Conservation (phyloP, 2,113 vertebrate species). For the Hirundichthys speculiger region DNA sequence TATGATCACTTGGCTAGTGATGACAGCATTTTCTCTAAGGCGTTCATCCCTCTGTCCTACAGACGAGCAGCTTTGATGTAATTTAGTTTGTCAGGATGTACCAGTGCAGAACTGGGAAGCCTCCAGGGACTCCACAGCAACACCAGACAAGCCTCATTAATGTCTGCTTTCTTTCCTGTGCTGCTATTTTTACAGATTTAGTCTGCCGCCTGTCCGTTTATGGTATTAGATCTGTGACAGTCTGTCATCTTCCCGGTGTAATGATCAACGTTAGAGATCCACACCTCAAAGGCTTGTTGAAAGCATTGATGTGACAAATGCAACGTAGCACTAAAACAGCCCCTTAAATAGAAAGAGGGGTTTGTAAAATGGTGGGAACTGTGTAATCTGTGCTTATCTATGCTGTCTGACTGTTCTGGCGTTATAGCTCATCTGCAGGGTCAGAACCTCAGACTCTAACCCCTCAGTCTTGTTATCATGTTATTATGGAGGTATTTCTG, state of each 20-base stretch:
- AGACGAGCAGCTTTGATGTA: constrained; percentile 53
- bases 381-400: too few species aligned
- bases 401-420: too few species aligned
- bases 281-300: constrained; percentile 40
- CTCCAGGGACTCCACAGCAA: constrained; percentile 61
- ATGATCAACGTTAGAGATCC: constrained; percentile 49
- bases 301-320: constrained; percentile 38
- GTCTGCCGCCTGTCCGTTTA: constrained; percentile 53
- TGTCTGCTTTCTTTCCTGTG: constrained; percentile 59
- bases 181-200: constrained; percentile 67
- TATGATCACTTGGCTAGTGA: neutral
- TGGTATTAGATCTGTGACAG: constrained; percentile 55
- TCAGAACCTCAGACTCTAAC: too few species aligned
- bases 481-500: too few species aligned
- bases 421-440: too few species aligned
- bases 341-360: too few species aligned
- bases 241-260: constrained; percentile 45
- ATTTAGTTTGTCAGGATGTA: constrained; percentile 41
- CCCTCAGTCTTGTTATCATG: too few species aligned
- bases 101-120: constrained; percentile 24
- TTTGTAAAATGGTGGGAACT: too few species aligned
- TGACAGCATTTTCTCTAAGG: constrained; percentile 1
- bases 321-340: neutral
- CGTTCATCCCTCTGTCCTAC: constrained; percentile 5
- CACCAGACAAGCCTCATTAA: constrained; percentile 62